Base-by-base conservation (phyloP, 2,113 vertebrate species). In the Hystrix brachyura region DNA sequence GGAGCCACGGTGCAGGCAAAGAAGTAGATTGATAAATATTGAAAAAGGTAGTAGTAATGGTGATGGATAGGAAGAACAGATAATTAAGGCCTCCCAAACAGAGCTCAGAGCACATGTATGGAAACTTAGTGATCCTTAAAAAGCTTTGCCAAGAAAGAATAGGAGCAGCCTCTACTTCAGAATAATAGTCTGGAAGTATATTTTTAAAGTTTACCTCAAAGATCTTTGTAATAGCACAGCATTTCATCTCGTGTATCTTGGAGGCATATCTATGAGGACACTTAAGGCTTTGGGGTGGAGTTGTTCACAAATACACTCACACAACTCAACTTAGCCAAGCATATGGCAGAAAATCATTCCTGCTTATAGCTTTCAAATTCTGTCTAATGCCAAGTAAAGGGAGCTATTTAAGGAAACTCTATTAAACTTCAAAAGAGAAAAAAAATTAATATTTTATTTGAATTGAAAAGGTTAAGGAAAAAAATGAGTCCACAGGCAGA, bases 321-420 rank as follows among this genome's bases (percentile, higher is more conserved):
- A 0, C 25, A 91, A 53, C 19, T 55, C 15, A 64, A 4, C 29
- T 90, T 80, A 90, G 84, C 38, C n/a, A 94, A 93, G 17, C 8
- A 27, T 57, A 27, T 51, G 60, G 46, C n/a, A 89, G 74, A 90
- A 81, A 86, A 71, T n/a, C 19, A 78, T 51, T 51, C 34, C 18
- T 65, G 53, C 48, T 25, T 81, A 34, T 18, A 69, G 38, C 27
- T 82, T 96, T 15, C 23, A 80, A 76, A 51, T 6, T 90, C 43
- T 7, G 29, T 29, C 15, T 29, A 93, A 94, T 85, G 60, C 15
- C 83, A 94, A 79, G 46, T 27, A 74, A 90, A 92, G 3, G 2
- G 7, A 90, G 27, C 48, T 90, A 64, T 38, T 92, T 87, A 78
- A 94, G 7, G 72, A 93, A 87, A 59, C 71, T 89, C 14, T 84